These are phyloP conservation scores for Petrolisthes cinctipes DNA, from an alignment of 2,888 invertebrate species.

Conservation along the genomic window DNA sequence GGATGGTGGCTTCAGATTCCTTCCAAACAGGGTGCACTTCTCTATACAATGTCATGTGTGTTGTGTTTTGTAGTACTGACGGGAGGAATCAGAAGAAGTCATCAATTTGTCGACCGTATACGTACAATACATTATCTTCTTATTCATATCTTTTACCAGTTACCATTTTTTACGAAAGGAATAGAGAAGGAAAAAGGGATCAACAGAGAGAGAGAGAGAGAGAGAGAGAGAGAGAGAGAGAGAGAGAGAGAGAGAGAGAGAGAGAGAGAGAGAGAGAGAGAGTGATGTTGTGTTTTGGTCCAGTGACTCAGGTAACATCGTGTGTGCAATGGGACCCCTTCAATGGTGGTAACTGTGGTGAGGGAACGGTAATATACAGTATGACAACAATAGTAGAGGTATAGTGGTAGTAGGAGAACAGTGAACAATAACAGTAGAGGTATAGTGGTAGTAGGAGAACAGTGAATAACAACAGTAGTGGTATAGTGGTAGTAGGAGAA, in stretches of 20 bases:
- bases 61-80: too few relatives aligned
- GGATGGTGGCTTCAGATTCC: too few relatives aligned
- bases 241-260: conserved; percentile 16
- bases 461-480: not conserved
- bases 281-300: not conserved
- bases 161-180: not conserved
- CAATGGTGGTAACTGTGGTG: not conserved
- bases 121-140: not conserved
- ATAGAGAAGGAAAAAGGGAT: not conserved
- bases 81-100: not conserved
- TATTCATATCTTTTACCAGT: not conserved
- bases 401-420: not conserved
- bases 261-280: conserved; percentile 11
- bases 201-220: too few relatives aligned
- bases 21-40: too few relatives aligned
- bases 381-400: not conserved
- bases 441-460: not conserved
- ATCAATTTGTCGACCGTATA: not conserved
- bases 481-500: not conserved
- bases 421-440: not conserved
- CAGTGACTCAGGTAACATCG: too few relatives aligned
- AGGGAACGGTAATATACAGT: not conserved
- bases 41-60: too few relatives aligned
- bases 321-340: too few relatives aligned
- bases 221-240: conserved; percentile 6